These are phyloP conservation scores for Drosophila pseudoobscura DNA, from an alignment of 1,140 invertebrate species.

Conservation along the genomic window DNA sequence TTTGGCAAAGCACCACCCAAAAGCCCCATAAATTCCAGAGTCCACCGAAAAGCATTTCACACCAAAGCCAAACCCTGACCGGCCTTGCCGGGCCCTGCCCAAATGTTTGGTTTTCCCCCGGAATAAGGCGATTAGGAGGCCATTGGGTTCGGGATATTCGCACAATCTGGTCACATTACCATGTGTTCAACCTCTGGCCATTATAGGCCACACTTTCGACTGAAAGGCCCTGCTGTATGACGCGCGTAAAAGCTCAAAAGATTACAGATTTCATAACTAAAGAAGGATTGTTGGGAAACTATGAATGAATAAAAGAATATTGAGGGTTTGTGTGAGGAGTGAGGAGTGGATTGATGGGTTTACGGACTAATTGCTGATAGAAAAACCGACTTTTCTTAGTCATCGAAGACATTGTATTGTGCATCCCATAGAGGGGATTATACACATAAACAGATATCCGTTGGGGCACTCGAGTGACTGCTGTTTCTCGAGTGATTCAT, in stretches of 20 bases:
- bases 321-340: no score
- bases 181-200: no score
- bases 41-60: slow-evolving; percentile 23
- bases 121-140: background rate
- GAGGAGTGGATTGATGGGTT: no score
- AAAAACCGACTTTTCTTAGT: no score
- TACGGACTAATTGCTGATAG: no score
- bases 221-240: no score
- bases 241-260: no score
- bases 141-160: slow-evolving; percentile 1
- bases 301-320: no score
- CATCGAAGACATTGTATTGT: no score
- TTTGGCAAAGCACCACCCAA: slow-evolving; percentile 1
- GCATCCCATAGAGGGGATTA: background rate
- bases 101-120: slow-evolving; percentile 27
- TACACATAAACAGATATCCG: background rate
- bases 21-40: slow-evolving; percentile 46
- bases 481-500: slow-evolving; percentile 11
- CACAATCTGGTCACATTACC: background rate
- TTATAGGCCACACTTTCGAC: no score
- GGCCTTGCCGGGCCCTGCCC: background rate
- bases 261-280: no score
- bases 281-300: no score
- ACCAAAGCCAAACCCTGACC: slow-evolving; percentile 2
- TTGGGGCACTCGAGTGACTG: background rate